These are phyloP conservation scores for Sternarchorhynchus goeldii DNA, from an alignment of 2,797 vertebrate genomes.

Conservation along the genomic window DNA sequence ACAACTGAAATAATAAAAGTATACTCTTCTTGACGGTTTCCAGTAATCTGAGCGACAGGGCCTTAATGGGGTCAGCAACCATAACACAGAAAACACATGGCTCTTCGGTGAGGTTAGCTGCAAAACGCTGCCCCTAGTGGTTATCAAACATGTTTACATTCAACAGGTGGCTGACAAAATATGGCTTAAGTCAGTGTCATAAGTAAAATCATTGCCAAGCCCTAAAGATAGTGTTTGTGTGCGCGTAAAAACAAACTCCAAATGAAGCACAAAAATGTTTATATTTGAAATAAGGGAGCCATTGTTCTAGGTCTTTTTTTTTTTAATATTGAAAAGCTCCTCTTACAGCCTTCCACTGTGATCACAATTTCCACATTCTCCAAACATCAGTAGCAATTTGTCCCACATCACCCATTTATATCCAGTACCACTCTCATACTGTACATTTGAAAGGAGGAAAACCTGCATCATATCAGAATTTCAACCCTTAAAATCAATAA, in stretches of 20 bases:
- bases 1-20: slow-evolving; percentile 8
- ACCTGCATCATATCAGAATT: slow-evolving; percentile 56
- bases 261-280: neutral
- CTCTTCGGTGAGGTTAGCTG: neutral
- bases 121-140: neutral
- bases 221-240: too few species aligned
- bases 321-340: slow-evolving; percentile 52
- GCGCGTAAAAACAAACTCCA: too few species aligned
- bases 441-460: slow-evolving; percentile 34
- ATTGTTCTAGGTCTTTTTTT: neutral
- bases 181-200: too few species aligned
- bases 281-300: slow-evolving; percentile 5
- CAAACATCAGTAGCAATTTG: slow-evolving; percentile 38
- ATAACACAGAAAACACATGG: slow-evolving; percentile 23
- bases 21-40: slow-evolving; percentile 41
- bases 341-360: slow-evolving; percentile 14
- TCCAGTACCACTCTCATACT: slow-evolving; percentile 38
- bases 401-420: slow-evolving; percentile 17
- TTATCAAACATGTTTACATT: neutral
- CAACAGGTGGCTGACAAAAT: neutral
- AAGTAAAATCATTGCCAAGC: too few species aligned
- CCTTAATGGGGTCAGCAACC: slow-evolving; percentile 39
- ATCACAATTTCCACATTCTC: slow-evolving; percentile 7
- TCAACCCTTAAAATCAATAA: slow-evolving; percentile 55
- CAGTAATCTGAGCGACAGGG: slow-evolving; percentile 47